Evolutionary conservation across 1,140 invertebrate genomes (phyloP).

Genomic region (roundworm (Caenorhabditis elegans)): DNA sequence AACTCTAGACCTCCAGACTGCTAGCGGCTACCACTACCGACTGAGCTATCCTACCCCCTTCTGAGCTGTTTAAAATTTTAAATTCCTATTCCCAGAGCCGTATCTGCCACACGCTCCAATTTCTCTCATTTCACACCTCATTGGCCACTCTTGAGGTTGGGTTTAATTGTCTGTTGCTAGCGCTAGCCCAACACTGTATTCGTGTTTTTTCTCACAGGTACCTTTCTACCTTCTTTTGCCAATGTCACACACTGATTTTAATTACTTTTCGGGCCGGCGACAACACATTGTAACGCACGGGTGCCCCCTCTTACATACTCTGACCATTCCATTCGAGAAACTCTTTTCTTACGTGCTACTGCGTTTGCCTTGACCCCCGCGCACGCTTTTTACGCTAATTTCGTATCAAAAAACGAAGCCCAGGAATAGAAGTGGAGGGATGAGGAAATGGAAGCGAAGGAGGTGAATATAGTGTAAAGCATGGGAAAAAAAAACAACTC

Average conservation of each 20-base stretch:
- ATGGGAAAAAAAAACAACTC: slow-evolving; percentile 26
- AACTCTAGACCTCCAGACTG: too few relatives aligned
- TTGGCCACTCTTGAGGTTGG: slow-evolving; percentile 19
- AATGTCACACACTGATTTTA: slow-evolving; percentile 33
- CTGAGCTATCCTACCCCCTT: too few relatives aligned
- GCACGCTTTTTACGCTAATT: slow-evolving; percentile 28
- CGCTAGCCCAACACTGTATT: neutral
- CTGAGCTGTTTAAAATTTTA: too few relatives aligned
- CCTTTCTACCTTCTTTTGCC: slow-evolving; percentile 7
- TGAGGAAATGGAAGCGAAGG: neutral
- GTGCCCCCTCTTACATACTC: neutral
- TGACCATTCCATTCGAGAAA: slow-evolving; percentile 22
- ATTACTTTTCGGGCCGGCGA: slow-evolving; percentile 16
- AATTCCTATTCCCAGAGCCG: too few relatives aligned
- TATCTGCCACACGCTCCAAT: neutral
- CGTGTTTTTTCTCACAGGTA: neutral
- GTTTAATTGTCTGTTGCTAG: slow-evolving; percentile 18
- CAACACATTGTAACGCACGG: slow-evolving; percentile 31
- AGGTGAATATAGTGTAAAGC: slow-evolving; percentile 24
- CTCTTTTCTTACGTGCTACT: slow-evolving; percentile 26
- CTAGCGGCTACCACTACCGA: too few relatives aligned
- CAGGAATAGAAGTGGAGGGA: too few relatives aligned
- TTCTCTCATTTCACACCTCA: slow-evolving; percentile 27
- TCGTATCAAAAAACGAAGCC: slow-evolving; percentile 18
- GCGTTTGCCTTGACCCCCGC: slow-evolving; percentile 15